A percentile compares a stretch with the other conserved stretches of the same genome.
Conservation (phyloP, 30 jellyfish, hydroid and myxozoan genomes). For the Aurelia sp. region DNA sequence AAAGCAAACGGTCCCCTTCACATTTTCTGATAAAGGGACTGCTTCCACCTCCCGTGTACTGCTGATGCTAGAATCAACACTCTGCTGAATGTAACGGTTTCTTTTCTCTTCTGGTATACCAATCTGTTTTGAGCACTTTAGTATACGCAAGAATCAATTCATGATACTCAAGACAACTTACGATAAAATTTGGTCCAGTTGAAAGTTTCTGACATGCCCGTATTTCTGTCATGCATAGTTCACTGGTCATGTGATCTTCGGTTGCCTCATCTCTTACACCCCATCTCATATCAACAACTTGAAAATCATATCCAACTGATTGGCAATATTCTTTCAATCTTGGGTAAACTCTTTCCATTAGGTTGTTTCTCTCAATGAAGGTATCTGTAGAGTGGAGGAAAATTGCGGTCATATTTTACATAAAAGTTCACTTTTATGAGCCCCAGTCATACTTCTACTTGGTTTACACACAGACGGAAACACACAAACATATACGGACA, state of each 20-base stretch:
- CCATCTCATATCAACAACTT: constrained; percentile 98
- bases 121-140: neutral
- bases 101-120: too few species aligned
- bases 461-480: too few species aligned
- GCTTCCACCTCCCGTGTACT: too few species aligned
- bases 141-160: too few species aligned
- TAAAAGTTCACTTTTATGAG: too few species aligned
- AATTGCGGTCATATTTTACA: too few species aligned
- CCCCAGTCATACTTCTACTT: too few species aligned
- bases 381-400: constrained; percentile 55
- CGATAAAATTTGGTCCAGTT: constrained; percentile 94
- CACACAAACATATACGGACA: too few species aligned
- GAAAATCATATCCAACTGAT: constrained; percentile 90
- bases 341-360: constrained; percentile 92
- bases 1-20: too few species aligned
- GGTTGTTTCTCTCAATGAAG: constrained; percentile 72
- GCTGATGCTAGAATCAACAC: too few species aligned
- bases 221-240: constrained; percentile 86
- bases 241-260: constrained; percentile 97
- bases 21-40: too few species aligned
- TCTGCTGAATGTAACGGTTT: too few species aligned
- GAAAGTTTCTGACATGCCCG: constrained; percentile 85
- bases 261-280: constrained; percentile 97
- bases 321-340: constrained; percentile 88
- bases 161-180: constrained; percentile 27